Evolutionary conservation across 2,888 invertebrate genomes (phyloP), one percentile per base, ranked within the genome.

Genomic region (Oligia latruncula): DNA sequence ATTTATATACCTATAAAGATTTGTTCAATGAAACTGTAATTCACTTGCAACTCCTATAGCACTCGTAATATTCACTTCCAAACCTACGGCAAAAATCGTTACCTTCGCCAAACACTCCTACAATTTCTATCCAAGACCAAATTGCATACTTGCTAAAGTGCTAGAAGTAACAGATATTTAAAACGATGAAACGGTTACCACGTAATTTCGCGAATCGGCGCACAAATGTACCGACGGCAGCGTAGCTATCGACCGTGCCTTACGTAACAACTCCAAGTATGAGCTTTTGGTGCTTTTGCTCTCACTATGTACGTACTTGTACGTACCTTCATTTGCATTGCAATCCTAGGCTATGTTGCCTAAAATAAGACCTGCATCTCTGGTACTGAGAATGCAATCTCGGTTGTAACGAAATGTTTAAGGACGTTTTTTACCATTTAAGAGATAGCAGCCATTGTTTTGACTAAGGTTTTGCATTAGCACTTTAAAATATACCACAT

Each of bases 241-340:
- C 74, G 81, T 70, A 76, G 74, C 78, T 90, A 90, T 90, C 90
- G 90, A 90, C 88, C 88, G 86, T 82, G 80, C 74, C 84, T 90
- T 88, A 88, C 84, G 89, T 89, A 90, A 91, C 87, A 71, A 84
- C 84, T 83, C 79, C 76, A 78, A 86, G 83, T 85, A 81, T 80
- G 82, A 86, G 81, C 84, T 90, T 86, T 84, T 77, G 81, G 81
- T 82, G 79, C 83, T 86, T 87, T 83, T 83, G 82, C 84, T 86
- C 76, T 83, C 74, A 75, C 68, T 75, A 58, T 71, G 67, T 76
- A 67, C 46, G 64, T 79, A 58, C 58, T 58, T 58, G 23, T 72
- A 60, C 68, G 58, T 73, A 74, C 81, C 40, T 83, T 80, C 82
- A 88, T 91, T 88, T 89, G 78, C 87, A 87, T 89, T 82, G 84